These are phyloP conservation scores for Uropetala carovei DNA, from an alignment of 2,888 invertebrate species.

Conservation along the genomic window DNA sequence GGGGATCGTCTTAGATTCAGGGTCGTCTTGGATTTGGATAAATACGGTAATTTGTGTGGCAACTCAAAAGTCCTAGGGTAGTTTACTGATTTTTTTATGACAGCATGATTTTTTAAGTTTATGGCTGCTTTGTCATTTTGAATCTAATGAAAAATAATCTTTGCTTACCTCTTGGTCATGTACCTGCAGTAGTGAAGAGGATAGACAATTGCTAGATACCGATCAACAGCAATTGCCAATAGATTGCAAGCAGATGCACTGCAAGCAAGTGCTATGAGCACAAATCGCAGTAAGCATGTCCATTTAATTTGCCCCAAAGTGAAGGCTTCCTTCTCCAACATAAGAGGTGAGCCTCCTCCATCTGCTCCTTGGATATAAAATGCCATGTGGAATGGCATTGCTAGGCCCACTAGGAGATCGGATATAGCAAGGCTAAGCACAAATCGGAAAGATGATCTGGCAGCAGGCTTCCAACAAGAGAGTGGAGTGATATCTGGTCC, in stretches of 20 bases:
- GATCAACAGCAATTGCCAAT: slow-evolving; percentile 86
- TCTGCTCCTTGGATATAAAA: slow-evolving; percentile 77
- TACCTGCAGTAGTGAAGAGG: slow-evolving; percentile 84
- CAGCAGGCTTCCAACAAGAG: neutral
- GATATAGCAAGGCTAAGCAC: slow-evolving; percentile 87
- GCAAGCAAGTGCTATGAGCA: slow-evolving; percentile 85
- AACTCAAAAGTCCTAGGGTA: no score
- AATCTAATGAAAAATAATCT: no score
- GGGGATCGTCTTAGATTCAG: no score
- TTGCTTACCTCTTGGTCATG: slow-evolving; percentile 80
- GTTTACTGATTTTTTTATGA: no score
- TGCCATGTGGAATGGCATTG: slow-evolving; percentile 86
- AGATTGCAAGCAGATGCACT: slow-evolving; percentile 88
- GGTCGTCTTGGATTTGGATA: no score
- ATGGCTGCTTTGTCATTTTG: no score
- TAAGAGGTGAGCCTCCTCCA: slow-evolving; percentile 1
- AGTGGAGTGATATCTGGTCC: neutral
- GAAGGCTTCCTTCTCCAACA: slow-evolving; percentile 74
- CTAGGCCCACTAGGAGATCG: slow-evolving; percentile 86
- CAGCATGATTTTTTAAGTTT: no score
- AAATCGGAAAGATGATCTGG: slow-evolving; percentile 82
- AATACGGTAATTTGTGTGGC: no score
- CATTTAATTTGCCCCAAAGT: slow-evolving; percentile 80
- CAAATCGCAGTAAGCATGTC: slow-evolving; percentile 84
- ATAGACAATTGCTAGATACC: slow-evolving; percentile 87